Percentiles rank a stretch among this genome's conserved stretches.
phyloP scores from a whole-genome alignment of 2,113 vertebrate species.

The Baryphthengus martii region DNA sequence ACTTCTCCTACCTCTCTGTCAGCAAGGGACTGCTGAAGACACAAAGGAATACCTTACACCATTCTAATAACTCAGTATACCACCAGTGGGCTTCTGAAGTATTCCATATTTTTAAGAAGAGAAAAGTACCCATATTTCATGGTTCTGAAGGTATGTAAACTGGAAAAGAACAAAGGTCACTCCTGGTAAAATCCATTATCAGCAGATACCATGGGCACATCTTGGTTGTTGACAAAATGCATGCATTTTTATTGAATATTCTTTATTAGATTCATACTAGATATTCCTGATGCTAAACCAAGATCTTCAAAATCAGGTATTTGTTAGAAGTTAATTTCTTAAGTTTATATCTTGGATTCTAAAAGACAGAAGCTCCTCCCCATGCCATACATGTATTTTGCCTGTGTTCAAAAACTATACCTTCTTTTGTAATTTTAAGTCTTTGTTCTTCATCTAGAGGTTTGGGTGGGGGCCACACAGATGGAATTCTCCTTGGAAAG shows the following conservation, averaged over 20 bases:
- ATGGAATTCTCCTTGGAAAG: slow-evolving; percentile 77
- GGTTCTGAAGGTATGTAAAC: background rate
- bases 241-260: background rate
- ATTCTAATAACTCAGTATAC: background rate
- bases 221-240: background rate
- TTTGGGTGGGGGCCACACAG: slow-evolving; percentile 70
- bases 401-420: slow-evolving; percentile 68
- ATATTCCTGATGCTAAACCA: background rate
- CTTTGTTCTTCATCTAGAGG: slow-evolving; percentile 68
- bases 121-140: background rate
- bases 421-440: slow-evolving; percentile 68
- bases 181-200: background rate
- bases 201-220: background rate
- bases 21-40: background rate
- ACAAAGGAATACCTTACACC: background rate
- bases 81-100: background rate
- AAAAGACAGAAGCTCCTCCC: background rate
- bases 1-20: background rate
- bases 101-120: background rate
- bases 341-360: background rate
- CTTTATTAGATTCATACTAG: background rate
- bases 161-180: background rate
- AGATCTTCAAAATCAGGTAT: background rate
- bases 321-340: background rate
- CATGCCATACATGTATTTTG: background rate